Evolutionary conservation across 64 coral and sea anemone species (phyloP).

Genomic region (Acropora tenuis): DNA sequence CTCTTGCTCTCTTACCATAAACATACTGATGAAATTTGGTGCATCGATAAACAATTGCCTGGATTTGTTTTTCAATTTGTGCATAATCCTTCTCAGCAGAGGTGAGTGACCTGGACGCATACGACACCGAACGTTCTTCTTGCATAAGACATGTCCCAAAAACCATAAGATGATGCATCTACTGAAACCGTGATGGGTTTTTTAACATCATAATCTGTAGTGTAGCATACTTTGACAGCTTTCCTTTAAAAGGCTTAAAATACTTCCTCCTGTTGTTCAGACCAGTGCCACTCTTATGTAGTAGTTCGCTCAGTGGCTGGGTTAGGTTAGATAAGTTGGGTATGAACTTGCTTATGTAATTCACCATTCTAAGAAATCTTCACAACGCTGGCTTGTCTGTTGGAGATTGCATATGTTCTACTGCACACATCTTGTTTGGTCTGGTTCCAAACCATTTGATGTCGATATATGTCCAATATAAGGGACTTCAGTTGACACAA

Average conservation of each 20-base stretch:
- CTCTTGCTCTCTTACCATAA: neutral
- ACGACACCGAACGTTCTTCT: neutral
- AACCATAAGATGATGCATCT: neutral
- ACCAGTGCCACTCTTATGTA: no score
- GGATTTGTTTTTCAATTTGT: neutral
- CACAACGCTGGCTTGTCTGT: neutral
- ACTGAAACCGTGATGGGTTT: neutral
- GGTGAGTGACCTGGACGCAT: neutral
- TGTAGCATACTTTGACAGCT: neutral
- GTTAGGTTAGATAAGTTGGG: neutral
- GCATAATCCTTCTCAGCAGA: neutral
- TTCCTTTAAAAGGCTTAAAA: neutral
- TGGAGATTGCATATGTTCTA: neutral
- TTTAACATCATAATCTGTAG: neutral
- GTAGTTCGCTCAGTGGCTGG: no score
- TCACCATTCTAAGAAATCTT: neutral
- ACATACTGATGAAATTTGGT: neutral
- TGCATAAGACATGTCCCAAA: neutral
- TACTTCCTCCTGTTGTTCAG: neutral
- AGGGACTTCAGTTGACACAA: neutral
- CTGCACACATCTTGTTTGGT: neutral
- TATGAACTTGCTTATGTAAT: neutral
- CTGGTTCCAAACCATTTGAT: neutral
- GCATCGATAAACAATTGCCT: neutral
- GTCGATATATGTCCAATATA: neutral